Evolutionary conservation across 2,113 vertebrate species (phyloP), one percentile per base, ranked within the genome.

Genomic region (Narcine bancroftii): DNA sequence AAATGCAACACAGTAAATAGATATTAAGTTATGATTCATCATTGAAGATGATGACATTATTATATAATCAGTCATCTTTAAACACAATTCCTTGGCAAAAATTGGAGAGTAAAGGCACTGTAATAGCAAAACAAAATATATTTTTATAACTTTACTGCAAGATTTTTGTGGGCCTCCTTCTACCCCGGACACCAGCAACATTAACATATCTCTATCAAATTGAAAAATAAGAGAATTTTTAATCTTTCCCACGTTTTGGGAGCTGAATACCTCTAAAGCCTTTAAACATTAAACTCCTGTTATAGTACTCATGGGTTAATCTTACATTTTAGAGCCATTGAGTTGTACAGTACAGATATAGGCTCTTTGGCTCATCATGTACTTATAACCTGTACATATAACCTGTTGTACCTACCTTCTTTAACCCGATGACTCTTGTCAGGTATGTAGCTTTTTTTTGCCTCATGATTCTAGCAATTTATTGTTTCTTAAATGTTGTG

Each of bases 1-100:
- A 65, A n/a, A 56, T 89, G 85, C 60, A 39, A 36, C 85, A 56
- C 47, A 65, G 39, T 89, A 89, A 15, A 89, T 19, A 39, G 72
- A n/a, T 9, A 75, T 75, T 29, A 9, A 33, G 53, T 89, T 89
- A 21, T 65, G 85, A 89, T 89, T n/a, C 83, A 87, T 87, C 47
- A 83, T 53, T 83, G 77, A 29, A 87, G 33, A 53, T 45, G 42
- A 66, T 83, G 50, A 13, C 11, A 83, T 83, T 83, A 53, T 13
- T 33, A 47, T 56, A n/a, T 33, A 33, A 83, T 29, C 79, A 83
- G 63, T 89, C 85, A 89, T 36, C 63, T 26, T 56, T 89, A 24
- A 89, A 66, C n/a, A 2, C 47, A 87, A 33, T n/a, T 36, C 15
- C 24, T 39, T 89, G 75, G 11, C 29, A 33, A n/a, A 47, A 33